Evolutionary conservation across 2,888 invertebrate species (phyloP).

Genomic region (Cephus pygmeus): DNA sequence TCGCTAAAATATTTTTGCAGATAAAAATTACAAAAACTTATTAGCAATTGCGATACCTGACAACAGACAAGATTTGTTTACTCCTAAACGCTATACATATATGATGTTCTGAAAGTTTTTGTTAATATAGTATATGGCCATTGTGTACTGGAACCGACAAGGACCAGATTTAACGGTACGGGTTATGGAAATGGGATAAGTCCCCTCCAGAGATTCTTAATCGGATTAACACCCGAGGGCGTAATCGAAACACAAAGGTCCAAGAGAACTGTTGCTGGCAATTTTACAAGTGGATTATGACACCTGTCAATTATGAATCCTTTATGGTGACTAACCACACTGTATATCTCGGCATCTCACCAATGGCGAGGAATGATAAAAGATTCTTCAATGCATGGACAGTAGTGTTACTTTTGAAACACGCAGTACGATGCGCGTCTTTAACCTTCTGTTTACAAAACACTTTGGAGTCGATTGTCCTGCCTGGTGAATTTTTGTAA

Average conservation of each 20-base stretch:
- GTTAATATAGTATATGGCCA: neutral
- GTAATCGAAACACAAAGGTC: slow-evolving; percentile 30
- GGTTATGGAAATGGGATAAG: slow-evolving; percentile 11
- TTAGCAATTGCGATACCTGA: neutral
- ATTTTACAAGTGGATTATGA: slow-evolving; percentile 38
- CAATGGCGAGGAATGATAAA: neutral
- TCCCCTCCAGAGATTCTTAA: neutral
- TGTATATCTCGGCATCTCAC: neutral
- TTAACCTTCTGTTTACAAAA: neutral
- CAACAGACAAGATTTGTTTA: neutral
- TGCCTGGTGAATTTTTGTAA: neutral
- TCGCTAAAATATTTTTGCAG: neutral
- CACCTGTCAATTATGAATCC: slow-evolving; percentile 30
- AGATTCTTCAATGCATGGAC: neutral
- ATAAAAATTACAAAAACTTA: neutral
- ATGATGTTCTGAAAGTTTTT: neutral
- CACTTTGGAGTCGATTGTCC: neutral
- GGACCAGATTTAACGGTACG: neutral
- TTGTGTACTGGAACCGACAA: neutral
- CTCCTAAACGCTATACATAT: neutral
- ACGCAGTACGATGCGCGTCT: neutral
- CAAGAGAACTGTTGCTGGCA: slow-evolving; percentile 29
- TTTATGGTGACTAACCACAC: neutral
- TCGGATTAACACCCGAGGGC: slow-evolving; percentile 30
- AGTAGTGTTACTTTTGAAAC: neutral